Evolutionary conservation across 2,888 invertebrate species (phyloP).

Genomic region (Iselma pallidipennis): DNA sequence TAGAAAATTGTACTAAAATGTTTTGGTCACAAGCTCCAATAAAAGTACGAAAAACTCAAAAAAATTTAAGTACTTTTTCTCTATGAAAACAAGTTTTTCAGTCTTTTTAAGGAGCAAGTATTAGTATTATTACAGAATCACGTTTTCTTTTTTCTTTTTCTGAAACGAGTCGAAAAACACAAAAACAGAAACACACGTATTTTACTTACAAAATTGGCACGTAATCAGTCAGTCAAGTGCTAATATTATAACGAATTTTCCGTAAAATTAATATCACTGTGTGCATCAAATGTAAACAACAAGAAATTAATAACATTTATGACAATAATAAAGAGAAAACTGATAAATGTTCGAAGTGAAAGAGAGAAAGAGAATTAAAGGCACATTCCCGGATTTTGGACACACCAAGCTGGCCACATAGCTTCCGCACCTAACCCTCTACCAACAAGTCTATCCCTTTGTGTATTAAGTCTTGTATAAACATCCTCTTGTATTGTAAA

Average conservation of each 20-base stretch:
- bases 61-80: conserved; percentile 7
- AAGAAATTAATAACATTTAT: conserved; percentile 15
- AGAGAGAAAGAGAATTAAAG: conserved; percentile 53
- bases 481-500: conserved; percentile 64
- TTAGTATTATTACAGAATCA: neutral
- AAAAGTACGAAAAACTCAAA: conserved; percentile 18
- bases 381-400: conserved; percentile 75
- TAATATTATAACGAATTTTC: conserved; percentile 16
- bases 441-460: conserved; percentile 65
- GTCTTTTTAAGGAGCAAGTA: neutral
- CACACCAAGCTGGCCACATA: conserved; percentile 78
- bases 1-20: conserved; percentile 16
- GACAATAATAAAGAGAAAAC: too few species aligned
- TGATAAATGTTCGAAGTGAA: conserved; percentile 28
- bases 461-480: conserved; percentile 69
- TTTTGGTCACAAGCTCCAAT: conserved; percentile 4
- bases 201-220: conserved; percentile 15
- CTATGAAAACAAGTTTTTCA: neutral
- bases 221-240: conserved; percentile 24
- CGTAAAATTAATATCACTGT: conserved; percentile 41
- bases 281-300: conserved; percentile 23
- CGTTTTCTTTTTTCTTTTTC: neutral
- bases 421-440: conserved; percentile 71
- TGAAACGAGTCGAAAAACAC: neutral
- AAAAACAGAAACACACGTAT: neutral